These are phyloP conservation scores for Morbakka virulenta DNA, from an alignment of 30 jellyfish, hydroid and myxozoan genomes.

Conservation along the genomic window DNA sequence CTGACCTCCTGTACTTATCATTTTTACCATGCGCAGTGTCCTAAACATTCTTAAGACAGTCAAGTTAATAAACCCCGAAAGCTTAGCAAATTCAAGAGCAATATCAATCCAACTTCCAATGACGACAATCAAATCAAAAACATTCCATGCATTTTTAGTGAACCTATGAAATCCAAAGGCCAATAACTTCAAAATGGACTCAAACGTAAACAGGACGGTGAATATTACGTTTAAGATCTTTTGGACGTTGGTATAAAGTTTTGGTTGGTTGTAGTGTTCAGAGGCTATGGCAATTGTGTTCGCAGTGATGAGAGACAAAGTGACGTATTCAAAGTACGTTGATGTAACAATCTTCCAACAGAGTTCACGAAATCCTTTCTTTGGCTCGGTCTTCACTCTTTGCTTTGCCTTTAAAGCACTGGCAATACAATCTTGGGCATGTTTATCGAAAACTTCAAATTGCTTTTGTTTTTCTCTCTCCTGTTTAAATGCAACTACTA, in stretches of 20 bases:
- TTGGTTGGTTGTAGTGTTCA: conserved; percentile 43
- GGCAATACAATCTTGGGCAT: conserved; percentile 60
- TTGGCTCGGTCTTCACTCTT: background rate
- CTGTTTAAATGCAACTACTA: conserved; percentile 63
- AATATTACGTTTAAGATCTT: conserved; percentile 33
- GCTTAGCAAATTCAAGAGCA: conserved; percentile 48
- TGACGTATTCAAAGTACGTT: conserved; percentile 33
- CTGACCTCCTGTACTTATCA: conserved; percentile 48
- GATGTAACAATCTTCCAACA: conserved; percentile 20
- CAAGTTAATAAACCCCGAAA: conserved; percentile 17
- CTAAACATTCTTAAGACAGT: conserved; percentile 61
- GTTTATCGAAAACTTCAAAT: conserved; percentile 38
- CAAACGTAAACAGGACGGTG: conserved; percentile 61
- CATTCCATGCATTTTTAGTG: conserved; percentile 50
- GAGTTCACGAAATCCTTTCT: conserved; percentile 2
- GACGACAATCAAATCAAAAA: conserved; percentile 56
- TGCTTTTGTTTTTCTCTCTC: conserved; percentile 60
- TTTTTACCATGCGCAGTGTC: conserved; percentile 46
- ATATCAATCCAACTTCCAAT: conserved; percentile 85
- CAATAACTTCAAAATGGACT: conserved; percentile 22
- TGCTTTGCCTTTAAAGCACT: conserved; percentile 53
- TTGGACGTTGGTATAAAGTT: conserved; percentile 15
- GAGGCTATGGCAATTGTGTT: conserved; percentile 58
- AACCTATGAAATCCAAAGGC: conserved; percentile 36
- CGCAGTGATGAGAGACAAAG: conserved; percentile 20